Conservation (phyloP, 2,113 vertebrate species). For the Cyanoliseus patagonus region DNA sequence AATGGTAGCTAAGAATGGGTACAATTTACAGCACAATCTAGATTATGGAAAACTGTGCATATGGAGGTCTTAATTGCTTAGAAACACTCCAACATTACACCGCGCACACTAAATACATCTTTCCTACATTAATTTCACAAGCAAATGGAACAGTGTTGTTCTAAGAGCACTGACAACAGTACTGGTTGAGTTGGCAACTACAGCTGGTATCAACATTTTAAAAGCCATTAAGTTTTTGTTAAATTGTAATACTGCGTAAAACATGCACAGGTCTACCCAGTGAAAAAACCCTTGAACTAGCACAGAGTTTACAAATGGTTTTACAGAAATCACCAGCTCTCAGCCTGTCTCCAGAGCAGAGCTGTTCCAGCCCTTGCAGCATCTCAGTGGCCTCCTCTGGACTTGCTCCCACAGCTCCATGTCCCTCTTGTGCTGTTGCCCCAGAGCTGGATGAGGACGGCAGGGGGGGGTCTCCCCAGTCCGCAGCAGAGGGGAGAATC, state of each 20-base stretch:
- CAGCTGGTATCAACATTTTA: background rate
- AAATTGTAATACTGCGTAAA: background rate
- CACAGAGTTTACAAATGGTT: background rate
- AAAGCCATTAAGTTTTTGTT: background rate
- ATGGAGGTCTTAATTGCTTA: background rate
- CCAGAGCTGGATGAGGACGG: too few species aligned
- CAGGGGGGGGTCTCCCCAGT: too few species aligned
- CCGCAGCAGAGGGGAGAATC: background rate
- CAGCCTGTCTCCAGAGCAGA: too few species aligned
- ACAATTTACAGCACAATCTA: background rate
- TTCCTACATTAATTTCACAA: background rate
- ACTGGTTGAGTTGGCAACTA: background rate
- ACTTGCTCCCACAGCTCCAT: too few species aligned
- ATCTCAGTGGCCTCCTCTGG: too few species aligned
- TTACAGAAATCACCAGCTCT: background rate
- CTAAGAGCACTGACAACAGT: background rate
- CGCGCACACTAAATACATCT: background rate
- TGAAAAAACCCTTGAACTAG: background rate
- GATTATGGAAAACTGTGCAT: background rate
- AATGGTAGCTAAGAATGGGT: background rate
- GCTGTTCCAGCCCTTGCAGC: too few species aligned
- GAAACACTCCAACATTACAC: background rate
- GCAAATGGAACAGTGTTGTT: background rate
- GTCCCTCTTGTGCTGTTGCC: too few species aligned
- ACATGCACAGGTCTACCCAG: background rate